Percentiles rank a stretch among this genome's conserved stretches.
Evolutionary conservation across 2,888 invertebrate species (phyloP).

Genomic region (Acrocera orbiculus): DNA sequence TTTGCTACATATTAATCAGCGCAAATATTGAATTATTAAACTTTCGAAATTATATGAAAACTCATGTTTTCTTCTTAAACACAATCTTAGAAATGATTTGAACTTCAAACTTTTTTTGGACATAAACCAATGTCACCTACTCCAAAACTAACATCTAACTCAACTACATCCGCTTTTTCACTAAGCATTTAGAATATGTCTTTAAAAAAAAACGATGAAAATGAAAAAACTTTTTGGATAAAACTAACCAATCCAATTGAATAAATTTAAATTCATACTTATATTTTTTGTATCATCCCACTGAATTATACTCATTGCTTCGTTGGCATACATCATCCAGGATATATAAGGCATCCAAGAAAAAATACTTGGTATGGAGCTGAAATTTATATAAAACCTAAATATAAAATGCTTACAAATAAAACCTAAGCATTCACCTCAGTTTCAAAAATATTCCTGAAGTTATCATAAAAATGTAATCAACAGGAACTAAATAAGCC

Average conservation of each 20-base stretch:
- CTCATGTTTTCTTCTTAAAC: too few relatives aligned
- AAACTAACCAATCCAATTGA: neutral
- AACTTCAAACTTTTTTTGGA: too few relatives aligned
- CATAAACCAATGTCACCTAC: too few relatives aligned
- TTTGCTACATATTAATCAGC: too few relatives aligned
- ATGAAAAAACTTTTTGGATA: neutral
- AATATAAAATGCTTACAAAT: neutral
- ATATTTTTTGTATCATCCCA: constrained; percentile 51
- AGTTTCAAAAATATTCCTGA: constrained; percentile 71
- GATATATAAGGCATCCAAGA: constrained; percentile 66
- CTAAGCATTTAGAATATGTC: too few relatives aligned
- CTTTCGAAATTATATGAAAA: too few relatives aligned
- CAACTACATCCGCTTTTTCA: too few relatives aligned
- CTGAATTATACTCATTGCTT: constrained; percentile 63
- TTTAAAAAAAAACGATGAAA: neutral
- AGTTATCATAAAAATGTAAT: constrained; percentile 71
- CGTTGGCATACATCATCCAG: constrained; percentile 76
- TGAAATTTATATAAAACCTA: constrained; percentile 20
- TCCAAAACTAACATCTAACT: too few relatives aligned
- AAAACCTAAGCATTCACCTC: constrained; percentile 35
- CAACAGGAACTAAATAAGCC: constrained; percentile 70
- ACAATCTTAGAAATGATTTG: too few relatives aligned
- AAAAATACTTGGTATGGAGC: constrained; percentile 50
- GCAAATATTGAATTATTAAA: too few relatives aligned
- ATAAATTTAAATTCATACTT: constrained; percentile 17